These are phyloP conservation scores for Camptogramma bilineatum DNA, from an alignment of 2,888 invertebrate genomes.

Conservation along the genomic window DNA sequence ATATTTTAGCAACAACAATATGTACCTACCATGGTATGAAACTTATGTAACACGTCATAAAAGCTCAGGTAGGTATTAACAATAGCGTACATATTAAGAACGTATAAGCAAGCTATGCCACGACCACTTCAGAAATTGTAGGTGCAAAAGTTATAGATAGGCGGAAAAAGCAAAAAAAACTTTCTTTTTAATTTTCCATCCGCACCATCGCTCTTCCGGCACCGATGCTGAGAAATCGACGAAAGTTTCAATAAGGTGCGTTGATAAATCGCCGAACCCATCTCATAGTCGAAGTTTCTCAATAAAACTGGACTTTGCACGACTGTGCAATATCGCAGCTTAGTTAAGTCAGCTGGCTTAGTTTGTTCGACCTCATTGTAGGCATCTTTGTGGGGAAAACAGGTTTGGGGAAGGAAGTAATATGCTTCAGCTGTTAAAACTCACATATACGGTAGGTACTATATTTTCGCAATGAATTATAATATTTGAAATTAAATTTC, in stretches of 20 bases:
- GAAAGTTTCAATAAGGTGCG: conserved; percentile 48
- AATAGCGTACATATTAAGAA: no score
- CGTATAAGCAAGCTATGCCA: no score
- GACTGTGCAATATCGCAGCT: conserved; percentile 33
- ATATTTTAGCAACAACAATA: no score
- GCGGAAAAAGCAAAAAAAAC: conserved; percentile 23
- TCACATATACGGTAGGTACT: no score
- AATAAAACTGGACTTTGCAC: conserved; percentile 45
- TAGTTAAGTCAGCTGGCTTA: conserved; percentile 14
- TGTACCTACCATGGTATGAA: no score
- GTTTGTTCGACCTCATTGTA: neutral
- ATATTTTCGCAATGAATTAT: no score
- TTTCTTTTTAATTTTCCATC: conserved; percentile 39
- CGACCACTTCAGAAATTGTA: neutral
- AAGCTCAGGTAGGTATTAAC: no score
- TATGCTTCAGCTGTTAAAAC: no score
- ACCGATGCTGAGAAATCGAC: conserved; percentile 38
- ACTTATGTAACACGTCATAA: no score
- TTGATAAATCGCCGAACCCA: conserved; percentile 47
- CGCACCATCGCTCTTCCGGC: conserved; percentile 34
- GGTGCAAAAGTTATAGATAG: conserved; percentile 11
- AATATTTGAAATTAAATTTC: no score
- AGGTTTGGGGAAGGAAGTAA: neutral
- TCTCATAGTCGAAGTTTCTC: conserved; percentile 46
- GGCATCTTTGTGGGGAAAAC: neutral